Evolutionary conservation across 2,888 invertebrate species (phyloP).

Genomic region (Eutolmus rufibarbis): DNA sequence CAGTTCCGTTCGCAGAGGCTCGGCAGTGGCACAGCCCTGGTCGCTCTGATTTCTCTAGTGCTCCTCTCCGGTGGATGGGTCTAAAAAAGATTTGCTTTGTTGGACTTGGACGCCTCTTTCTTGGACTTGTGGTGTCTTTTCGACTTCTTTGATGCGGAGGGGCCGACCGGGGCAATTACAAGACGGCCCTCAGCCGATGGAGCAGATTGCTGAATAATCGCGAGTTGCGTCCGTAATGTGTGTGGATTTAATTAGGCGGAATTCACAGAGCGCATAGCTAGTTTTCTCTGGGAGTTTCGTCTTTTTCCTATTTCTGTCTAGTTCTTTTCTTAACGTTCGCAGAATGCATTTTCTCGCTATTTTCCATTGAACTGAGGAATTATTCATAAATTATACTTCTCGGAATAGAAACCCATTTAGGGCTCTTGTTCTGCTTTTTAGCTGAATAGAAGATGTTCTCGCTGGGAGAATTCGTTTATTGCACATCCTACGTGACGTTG

Average conservation of each 20-base stretch:
- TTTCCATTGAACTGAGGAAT: neutral
- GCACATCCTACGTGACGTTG: neutral
- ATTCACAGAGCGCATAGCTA: neutral
- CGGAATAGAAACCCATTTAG: neutral
- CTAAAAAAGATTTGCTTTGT: neutral
- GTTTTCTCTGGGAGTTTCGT: neutral
- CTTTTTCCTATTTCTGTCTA: neutral
- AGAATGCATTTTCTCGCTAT: neutral
- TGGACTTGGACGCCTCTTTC: neutral
- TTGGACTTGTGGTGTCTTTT: neutral
- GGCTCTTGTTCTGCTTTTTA: neutral
- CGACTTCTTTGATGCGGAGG: neutral
- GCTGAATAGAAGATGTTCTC: neutral
- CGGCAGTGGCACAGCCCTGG: neutral
- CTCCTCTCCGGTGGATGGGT: neutral
- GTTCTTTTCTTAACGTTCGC: neutral
- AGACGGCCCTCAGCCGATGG: neutral
- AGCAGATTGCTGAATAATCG: neutral
- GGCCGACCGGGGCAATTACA: neutral
- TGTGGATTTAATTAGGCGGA: neutral
- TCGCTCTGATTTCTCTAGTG: conserved; percentile 1
- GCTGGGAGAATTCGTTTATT: neutral
- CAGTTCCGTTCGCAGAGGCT: neutral
- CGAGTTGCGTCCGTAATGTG: neutral
- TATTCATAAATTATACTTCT: neutral